A percentile compares a stretch with the other conserved stretches of the same genome.
Conservation (phyloP, 2,113 vertebrate genomes). For the Psophia crepitans region DNA sequence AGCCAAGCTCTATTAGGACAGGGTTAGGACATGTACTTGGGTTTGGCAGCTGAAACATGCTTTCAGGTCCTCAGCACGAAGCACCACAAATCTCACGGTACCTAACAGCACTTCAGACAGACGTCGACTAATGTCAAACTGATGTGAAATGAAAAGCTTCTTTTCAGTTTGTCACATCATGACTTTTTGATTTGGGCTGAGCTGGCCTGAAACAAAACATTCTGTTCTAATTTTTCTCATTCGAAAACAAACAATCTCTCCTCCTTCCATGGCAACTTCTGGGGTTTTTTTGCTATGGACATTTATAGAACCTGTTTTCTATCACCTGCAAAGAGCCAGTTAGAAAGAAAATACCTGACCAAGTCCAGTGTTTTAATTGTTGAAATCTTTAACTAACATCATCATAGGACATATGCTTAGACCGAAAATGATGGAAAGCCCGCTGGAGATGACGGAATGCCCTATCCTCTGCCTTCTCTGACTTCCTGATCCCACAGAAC, state of each 20-base stretch:
- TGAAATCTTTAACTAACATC: not conserved
- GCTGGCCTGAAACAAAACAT: conserved; percentile 3
- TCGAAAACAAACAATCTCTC: not conserved
- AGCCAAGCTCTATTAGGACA: not conserved
- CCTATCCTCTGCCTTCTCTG: not conserved
- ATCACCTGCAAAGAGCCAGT: not conserved
- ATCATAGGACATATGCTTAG: not conserved
- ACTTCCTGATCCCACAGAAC: not conserved
- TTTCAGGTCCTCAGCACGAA: not conserved
- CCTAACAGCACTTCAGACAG: not conserved
- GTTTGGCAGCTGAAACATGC: conserved; percentile 7
- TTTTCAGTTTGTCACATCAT: conserved; percentile 13
- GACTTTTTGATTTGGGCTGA: conserved; percentile 11
- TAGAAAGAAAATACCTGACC: not conserved
- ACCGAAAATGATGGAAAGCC: not conserved
- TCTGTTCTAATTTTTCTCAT: conserved; percentile 10
- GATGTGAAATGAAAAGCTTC: conserved; percentile 36
- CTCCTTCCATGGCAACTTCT: not conserved
- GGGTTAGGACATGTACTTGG: not conserved
- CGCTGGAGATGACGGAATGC: not conserved
- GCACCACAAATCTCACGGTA: not conserved
- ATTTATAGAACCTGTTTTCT: not conserved
- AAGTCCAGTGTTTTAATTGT: not conserved
- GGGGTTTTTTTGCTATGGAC: not conserved
- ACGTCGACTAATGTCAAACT: not conserved